These are phyloP conservation scores for Poecilia wingei DNA, from an alignment of 2,797 vertebrate genomes.

Conservation along the genomic window DNA sequence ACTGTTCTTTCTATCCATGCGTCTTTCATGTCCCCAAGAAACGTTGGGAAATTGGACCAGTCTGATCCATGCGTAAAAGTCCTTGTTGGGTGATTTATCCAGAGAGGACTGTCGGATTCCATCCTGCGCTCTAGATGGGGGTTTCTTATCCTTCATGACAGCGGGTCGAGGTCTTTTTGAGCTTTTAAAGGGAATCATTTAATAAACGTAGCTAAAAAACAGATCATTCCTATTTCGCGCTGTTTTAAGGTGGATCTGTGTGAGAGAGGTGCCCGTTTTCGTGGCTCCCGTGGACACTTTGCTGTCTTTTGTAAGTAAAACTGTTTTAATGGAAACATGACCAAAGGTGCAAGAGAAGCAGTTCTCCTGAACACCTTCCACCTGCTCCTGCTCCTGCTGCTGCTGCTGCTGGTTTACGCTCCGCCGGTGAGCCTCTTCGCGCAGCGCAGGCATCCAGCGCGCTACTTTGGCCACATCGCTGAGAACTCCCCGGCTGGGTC, in stretches of 20 bases:
- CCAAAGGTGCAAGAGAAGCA: slow-evolving; percentile 51
- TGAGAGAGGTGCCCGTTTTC: background rate
- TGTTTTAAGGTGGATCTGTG: background rate
- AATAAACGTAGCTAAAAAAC: background rate
- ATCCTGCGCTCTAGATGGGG: slow-evolving; percentile 17
- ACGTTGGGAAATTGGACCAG: background rate
- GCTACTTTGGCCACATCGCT: slow-evolving; percentile 63
- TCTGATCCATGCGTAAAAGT: slow-evolving; percentile 31
- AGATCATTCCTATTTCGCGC: background rate
- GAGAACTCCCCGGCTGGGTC: slow-evolving; percentile 76
- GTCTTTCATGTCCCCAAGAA: background rate
- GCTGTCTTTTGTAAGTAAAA: slow-evolving; percentile 20
- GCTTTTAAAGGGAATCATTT: background rate
- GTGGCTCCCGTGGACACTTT: slow-evolving; percentile 9
- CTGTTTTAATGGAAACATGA: slow-evolving; percentile 76
- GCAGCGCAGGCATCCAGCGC: slow-evolving; percentile 37
- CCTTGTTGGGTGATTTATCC: background rate
- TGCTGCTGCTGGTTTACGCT: slow-evolving; percentile 49
- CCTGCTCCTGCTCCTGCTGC: slow-evolving; percentile 34
- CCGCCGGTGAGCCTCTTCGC: slow-evolving; percentile 39
- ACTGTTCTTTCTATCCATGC: background rate
- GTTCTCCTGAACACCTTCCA: slow-evolving; percentile 25
- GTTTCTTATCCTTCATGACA: background rate
- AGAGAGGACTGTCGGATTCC: background rate
- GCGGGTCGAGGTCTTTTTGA: background rate